Conservation (phyloP, 2,797 vertebrate species). For the Lithobates sylvaticus region DNA sequence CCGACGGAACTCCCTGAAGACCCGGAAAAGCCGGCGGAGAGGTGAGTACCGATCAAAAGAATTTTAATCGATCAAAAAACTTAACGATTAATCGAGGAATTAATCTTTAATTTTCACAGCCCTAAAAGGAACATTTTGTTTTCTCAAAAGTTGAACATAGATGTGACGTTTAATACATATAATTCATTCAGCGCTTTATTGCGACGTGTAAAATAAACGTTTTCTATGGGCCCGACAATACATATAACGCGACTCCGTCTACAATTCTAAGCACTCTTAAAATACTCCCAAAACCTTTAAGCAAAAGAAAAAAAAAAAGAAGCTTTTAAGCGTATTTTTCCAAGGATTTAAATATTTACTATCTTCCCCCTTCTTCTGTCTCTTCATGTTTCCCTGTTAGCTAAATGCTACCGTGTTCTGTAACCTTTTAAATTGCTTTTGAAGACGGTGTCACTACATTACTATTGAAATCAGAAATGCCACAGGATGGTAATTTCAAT, state of each 20-base stretch:
- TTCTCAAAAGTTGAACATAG: no score
- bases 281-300: constrained; percentile 28
- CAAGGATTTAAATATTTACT: constrained; percentile 23
- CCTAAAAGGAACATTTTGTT: no score
- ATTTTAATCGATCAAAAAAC: no score
- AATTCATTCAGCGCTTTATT: background rate
- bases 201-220: background rate
- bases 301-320: background rate
- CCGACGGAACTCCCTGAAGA: no score
- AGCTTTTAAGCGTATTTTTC: constrained; percentile 38
- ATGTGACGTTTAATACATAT: no score
- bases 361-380: constrained; percentile 7
- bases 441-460: constrained; percentile 53
- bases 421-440: constrained; percentile 56
- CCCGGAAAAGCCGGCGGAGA: no score
- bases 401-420: constrained; percentile 37
- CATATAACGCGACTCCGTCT: background rate
- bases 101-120: no score
- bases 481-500: constrained; percentile 45
- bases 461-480: constrained; percentile 46
- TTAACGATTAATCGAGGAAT: no score
- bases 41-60: no score
- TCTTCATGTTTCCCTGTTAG: constrained; percentile 48
- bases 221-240: background rate
- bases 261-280: constrained; percentile 21